Percentiles rank a stretch among this genome's conserved stretches.
Conservation (phyloP, 2,113 vertebrate species). For the Tamias sibiricus region DNA sequence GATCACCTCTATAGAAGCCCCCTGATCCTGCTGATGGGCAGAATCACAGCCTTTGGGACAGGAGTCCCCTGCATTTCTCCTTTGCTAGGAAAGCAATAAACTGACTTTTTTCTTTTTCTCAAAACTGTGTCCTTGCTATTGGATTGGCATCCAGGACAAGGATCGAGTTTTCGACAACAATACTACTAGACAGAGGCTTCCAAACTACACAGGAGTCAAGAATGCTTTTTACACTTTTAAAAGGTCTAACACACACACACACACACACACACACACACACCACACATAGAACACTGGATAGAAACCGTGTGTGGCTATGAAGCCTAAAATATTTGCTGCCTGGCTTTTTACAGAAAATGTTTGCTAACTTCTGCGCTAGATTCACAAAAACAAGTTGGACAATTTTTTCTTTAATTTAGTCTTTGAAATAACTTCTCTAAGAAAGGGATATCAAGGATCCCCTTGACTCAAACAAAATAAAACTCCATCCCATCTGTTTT, state of each 20-base stretch:
- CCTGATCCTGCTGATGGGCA: too few species aligned
- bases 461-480: background rate
- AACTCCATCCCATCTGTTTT: background rate
- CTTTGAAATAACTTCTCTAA: background rate
- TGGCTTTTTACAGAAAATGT: background rate
- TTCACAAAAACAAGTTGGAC: background rate
- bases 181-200: background rate
- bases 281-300: background rate
- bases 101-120: too few species aligned
- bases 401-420: background rate
- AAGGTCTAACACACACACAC: background rate
- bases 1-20: too few species aligned
- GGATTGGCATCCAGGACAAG: too few species aligned
- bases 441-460: background rate
- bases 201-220: background rate
- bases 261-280: background rate
- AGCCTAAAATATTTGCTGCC: slow-evolving; percentile 23
- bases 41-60: too few species aligned
- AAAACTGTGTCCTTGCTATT: too few species aligned
- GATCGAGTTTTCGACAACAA: too few species aligned
- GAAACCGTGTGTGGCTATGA: background rate
- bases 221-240: background rate
- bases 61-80: too few species aligned
- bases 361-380: background rate
- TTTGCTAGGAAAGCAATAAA: too few species aligned